Conservation (phyloP, 35 echinoderm and acorn worm genomes). For the Lytechinus variegatus region DNA sequence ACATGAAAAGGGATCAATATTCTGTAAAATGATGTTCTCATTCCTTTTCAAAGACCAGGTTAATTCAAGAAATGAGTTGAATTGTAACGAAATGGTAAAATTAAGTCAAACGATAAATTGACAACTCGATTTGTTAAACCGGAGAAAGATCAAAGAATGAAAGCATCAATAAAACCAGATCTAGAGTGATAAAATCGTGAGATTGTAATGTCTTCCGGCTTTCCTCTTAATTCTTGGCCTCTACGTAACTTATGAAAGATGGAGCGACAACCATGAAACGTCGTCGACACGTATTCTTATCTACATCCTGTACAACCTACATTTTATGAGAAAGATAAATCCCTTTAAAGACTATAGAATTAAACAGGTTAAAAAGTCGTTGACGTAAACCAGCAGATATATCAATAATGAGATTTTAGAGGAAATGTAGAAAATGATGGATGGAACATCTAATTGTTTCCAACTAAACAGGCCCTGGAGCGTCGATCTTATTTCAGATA, state of each 20-base stretch:
- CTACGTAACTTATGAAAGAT: too few species aligned
- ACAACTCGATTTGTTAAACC: too few species aligned
- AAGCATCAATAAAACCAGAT: too few species aligned
- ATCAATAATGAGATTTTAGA: neutral
- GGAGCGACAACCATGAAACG: neutral
- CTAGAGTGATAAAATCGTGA: too few species aligned
- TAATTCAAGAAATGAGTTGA: too few species aligned
- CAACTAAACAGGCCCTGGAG: neutral
- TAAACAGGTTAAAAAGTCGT: neutral
- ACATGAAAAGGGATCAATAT: neutral
- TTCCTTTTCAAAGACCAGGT: neutral
- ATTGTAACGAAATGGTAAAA: too few species aligned
- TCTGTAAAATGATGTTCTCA: neutral
- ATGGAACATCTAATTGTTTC: neutral
- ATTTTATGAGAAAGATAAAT: neutral
- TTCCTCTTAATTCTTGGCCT: too few species aligned
- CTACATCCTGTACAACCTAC: neutral
- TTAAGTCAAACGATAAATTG: too few species aligned
- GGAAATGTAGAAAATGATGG: neutral
- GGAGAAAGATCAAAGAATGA: too few species aligned
- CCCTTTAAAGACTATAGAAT: neutral
- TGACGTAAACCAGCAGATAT: neutral
- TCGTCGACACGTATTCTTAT: neutral
- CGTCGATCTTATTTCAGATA: neutral
- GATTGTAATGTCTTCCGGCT: too few species aligned